Evolutionary conservation across 2,888 invertebrate species (phyloP).

Genomic region (Gymnosoma rotundatum): DNA sequence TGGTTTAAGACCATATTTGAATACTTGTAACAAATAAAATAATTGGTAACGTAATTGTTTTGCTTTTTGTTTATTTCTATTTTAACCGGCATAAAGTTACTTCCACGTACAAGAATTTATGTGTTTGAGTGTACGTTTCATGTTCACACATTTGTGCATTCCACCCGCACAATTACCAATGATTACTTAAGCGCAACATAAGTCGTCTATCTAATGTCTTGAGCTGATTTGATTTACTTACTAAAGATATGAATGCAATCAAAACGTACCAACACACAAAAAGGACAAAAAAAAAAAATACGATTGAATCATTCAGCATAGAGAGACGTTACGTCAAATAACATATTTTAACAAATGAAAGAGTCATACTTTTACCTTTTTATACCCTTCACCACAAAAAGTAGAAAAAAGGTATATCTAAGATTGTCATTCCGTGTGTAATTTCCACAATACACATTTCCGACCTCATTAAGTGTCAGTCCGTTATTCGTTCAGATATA

Average conservation of each 20-base stretch:
- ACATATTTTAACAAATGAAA: background rate
- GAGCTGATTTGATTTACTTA: conserved; percentile 33
- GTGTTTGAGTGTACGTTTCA: background rate
- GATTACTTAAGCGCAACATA: conserved; percentile 61
- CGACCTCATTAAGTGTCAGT: no score
- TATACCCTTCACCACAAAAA: no score
- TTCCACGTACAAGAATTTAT: conserved; percentile 31
- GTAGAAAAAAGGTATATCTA: no score
- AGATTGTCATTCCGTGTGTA: no score
- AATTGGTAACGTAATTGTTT: conserved; percentile 45
- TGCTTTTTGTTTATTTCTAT: conserved; percentile 8
- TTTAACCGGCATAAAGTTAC: conserved; percentile 20
- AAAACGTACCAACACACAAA: conserved; percentile 1
- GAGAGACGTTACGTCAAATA: conserved; percentile 20
- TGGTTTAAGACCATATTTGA: conserved; percentile 42
- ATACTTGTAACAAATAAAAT: conserved; percentile 43
- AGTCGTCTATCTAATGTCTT: conserved; percentile 55
- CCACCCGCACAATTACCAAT: conserved; percentile 60
- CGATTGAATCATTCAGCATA: background rate
- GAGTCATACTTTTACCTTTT: no score
- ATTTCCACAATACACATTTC: no score
- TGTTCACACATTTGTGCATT: conserved; percentile 43
- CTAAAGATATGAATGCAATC: conserved; percentile 30
- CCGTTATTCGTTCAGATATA: no score
- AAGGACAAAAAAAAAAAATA: background rate